Base-by-base conservation (phyloP, 2,797 vertebrate genomes). In the Anguilla marmorata region DNA sequence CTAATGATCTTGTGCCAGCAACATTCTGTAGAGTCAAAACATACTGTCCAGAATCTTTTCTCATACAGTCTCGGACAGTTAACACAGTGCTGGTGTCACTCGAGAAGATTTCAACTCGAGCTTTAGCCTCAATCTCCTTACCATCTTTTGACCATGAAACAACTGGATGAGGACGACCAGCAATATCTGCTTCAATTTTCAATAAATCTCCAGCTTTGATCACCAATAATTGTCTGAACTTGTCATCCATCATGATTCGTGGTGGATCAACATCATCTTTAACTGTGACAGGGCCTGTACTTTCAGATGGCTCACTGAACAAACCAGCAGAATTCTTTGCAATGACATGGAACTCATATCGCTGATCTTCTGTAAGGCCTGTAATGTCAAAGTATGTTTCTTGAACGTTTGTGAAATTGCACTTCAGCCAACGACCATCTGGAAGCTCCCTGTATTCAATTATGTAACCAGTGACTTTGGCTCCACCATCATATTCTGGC, bases 11-110 rank as follows among this genome's bases (percentile, higher is more conserved):
- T 91, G 96, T 97, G 90, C 99, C 98, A 86, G 97, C 97, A 93
- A 98, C 96, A 91, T 97, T 99, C 93, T 98, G 97, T 86, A 98
- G 86, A 21, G 97, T 98, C 91, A 99, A 91, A 48, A 96, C 92
- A 91, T 99, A 99, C 90, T 98, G 98, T 85, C 98, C 99, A 86
- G 97, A 97, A 94, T 99, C 99, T 94, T 98, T 94, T 91, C 99
- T 95, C 85, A 99, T 96, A 90, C 97, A 96, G 90, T 99, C 98
- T 96, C 96, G 98, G 91, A 99, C 94, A 37, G 96, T 94, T 90
- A 99, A 93, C 87, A 95, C 93, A 84, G 98, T 97, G 86, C 93
- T 94, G 0, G 33, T 94, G 90, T 98, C 97, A 87, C 97, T 97
- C 91, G 96, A 96, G 19, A 92, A 94, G 88, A 99, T 97, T 93